Conservation (phyloP, 2,888 invertebrate genomes). For the Xestia rhomboidea region DNA sequence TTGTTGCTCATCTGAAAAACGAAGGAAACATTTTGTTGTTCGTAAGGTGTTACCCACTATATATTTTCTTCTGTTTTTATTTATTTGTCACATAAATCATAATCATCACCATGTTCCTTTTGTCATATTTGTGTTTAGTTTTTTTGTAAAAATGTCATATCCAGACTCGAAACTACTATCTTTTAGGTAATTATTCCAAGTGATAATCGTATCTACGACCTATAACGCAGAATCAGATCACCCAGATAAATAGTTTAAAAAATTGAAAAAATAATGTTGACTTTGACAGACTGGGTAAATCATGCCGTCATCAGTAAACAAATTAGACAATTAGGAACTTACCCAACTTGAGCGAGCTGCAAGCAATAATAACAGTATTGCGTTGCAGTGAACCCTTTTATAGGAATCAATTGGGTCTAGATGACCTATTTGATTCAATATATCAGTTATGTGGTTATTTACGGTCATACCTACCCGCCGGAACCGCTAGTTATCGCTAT, state of each 20-base stretch:
- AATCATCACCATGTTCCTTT: too few species aligned
- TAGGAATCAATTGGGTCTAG: constrained; percentile 29
- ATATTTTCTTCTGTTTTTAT: neutral
- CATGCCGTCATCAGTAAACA: neutral
- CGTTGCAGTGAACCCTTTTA: constrained; percentile 28
- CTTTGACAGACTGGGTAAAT: neutral
- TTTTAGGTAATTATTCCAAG: neutral
- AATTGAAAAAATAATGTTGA: too few species aligned
- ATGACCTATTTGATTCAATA: neutral
- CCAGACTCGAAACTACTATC: neutral
- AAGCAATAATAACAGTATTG: neutral
- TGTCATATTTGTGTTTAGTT: too few species aligned
- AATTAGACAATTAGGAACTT: constrained; percentile 6
- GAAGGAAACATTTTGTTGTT: too few species aligned
- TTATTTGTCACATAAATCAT: neutral
- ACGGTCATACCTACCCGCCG: neutral
- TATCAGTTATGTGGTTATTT: constrained; percentile 49
- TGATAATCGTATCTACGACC: neutral
- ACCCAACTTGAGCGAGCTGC: constrained; percentile 28
- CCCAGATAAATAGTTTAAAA: too few species aligned
- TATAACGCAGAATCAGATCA: neutral
- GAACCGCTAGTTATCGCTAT: constrained; percentile 39
- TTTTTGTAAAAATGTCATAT: too few species aligned
- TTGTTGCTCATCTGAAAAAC: constrained; percentile 27
- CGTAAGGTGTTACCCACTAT: too few species aligned